Conservation (phyloP, 2,888 invertebrate genomes). For the Nipponacmea schrenckii region DNA sequence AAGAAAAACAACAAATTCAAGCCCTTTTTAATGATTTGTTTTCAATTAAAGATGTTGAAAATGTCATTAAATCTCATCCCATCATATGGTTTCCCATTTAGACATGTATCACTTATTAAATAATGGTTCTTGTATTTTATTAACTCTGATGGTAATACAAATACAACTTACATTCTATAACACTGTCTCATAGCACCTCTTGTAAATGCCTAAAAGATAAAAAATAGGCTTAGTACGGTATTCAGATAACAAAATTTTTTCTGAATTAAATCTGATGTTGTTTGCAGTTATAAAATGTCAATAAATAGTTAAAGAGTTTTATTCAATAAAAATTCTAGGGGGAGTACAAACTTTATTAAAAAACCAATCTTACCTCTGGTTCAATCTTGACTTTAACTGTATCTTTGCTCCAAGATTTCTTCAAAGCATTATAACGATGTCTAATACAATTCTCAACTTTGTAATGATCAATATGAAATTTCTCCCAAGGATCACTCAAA, state of each 20-base stretch:
- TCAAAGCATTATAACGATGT: constrained; percentile 71
- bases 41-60: too few species aligned
- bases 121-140: too few species aligned
- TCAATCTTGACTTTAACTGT: constrained; percentile 71
- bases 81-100: background rate
- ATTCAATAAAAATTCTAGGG: too few species aligned
- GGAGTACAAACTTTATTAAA: too few species aligned
- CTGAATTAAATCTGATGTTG: background rate
- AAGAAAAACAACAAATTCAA: too few species aligned
- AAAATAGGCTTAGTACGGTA: constrained; percentile 4
- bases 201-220: constrained; percentile 69
- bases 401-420: constrained; percentile 70
- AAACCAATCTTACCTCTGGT: constrained; percentile 56
- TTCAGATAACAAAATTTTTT: background rate
- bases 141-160: too few species aligned
- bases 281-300: background rate
- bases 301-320: background rate
- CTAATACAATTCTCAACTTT: constrained; percentile 68
- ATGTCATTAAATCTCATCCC: too few species aligned
- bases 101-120: background rate
- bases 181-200: constrained; percentile 73
- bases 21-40: too few species aligned
- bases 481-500: constrained; percentile 70
- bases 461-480: constrained; percentile 69
- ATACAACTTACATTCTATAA: constrained; percentile 70